phyloP scores from a whole-genome alignment of 1,140 invertebrate genomes.

The Drosophila nigrodunni region DNA sequence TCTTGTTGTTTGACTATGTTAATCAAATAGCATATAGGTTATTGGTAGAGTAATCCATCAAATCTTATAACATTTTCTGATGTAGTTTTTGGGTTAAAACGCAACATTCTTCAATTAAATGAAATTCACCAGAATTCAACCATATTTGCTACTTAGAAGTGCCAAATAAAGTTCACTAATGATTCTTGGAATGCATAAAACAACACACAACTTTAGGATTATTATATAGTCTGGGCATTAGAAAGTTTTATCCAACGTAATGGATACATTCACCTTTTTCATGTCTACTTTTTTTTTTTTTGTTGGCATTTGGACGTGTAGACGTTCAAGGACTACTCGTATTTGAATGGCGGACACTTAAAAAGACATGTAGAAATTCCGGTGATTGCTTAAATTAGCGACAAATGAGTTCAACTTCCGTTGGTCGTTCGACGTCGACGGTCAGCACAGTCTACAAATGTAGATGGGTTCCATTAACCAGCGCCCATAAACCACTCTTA shows the following conservation, averaged over 20 bases:
- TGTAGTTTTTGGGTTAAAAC: too few relatives aligned
- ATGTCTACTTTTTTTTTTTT: not conserved
- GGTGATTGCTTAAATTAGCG: constrained; percentile 50
- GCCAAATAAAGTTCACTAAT: not conserved
- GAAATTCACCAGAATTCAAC: not conserved
- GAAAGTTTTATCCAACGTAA: constrained; percentile 9
- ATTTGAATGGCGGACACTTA: constrained; percentile 5
- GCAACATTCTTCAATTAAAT: too few relatives aligned
- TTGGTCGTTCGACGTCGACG: constrained; percentile 46
- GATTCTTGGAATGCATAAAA: not conserved
- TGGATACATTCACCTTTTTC: not conserved
- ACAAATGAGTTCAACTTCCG: constrained; percentile 75
- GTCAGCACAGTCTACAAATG: constrained; percentile 46
- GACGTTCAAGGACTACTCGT: not conserved
- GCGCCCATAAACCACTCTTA: constrained; percentile 7
- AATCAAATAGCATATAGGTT: constrained; percentile 15
- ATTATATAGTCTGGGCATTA: constrained; percentile 4
- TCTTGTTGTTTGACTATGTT: constrained; percentile 22
- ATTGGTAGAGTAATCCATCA: not conserved
- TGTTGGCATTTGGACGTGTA: not conserved
- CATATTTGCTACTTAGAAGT: not conserved
- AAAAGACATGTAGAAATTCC: constrained; percentile 36
- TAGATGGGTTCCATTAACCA: constrained; percentile 50
- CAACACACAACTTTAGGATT: not conserved
- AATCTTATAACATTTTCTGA: not conserved